These are phyloP conservation scores for Saturnia japonica DNA, from an alignment of 2,888 invertebrate genomes.

Conservation along the genomic window DNA sequence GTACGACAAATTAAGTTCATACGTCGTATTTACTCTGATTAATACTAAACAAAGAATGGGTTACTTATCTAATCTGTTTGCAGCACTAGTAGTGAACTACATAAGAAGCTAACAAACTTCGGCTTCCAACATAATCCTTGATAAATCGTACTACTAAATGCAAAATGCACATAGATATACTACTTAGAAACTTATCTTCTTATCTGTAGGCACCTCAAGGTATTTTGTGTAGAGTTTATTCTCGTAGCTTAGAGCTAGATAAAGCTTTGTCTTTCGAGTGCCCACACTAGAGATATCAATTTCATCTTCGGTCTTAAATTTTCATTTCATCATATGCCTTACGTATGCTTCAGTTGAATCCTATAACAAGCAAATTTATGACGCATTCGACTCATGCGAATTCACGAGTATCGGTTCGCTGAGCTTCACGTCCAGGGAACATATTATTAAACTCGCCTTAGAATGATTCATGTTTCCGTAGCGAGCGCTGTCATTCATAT, in stretches of 20 bases:
- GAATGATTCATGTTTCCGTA: no score
- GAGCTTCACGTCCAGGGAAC: no score
- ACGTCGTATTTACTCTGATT: background rate
- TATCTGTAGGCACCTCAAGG: background rate
- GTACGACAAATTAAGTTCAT: background rate
- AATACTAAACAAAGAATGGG: background rate
- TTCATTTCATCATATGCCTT: background rate
- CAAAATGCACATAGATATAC: background rate
- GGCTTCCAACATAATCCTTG: constrained; percentile 6
- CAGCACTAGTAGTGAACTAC: background rate
- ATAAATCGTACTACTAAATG: constrained; percentile 5
- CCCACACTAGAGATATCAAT: background rate
- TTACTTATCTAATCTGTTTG: background rate
- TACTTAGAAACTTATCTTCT: background rate
- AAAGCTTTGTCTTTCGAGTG: background rate
- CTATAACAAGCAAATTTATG: no score
- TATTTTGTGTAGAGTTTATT: background rate
- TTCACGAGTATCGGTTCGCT: no score
- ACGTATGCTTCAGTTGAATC: no score
- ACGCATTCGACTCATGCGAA: no score
- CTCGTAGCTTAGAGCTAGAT: background rate
- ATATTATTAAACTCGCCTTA: no score
- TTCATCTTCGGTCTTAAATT: background rate
- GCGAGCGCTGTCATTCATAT: no score
- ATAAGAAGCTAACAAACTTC: constrained; percentile 3